Evolutionary conservation across 1,140 invertebrate genomes (phyloP).

Genomic region (Asbolus verrucosus): DNA sequence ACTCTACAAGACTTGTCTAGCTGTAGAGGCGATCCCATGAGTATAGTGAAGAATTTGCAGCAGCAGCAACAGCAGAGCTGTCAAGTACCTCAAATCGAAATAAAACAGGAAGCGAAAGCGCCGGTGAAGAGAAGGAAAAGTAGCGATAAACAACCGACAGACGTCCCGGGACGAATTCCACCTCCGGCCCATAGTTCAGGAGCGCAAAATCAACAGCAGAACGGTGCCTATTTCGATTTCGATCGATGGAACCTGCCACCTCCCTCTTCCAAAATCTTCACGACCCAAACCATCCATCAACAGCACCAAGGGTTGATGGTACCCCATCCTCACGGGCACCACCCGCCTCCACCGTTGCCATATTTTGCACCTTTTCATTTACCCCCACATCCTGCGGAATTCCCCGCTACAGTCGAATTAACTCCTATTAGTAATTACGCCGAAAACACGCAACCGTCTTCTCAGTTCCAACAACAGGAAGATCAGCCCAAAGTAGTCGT

Average conservation of each 20-base stretch:
- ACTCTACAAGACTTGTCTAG: constrained; percentile 77
- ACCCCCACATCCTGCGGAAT: constrained; percentile 71
- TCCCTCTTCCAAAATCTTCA: constrained; percentile 75
- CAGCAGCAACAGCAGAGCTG: constrained; percentile 70
- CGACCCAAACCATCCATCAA: constrained; percentile 73
- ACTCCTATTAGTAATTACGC: constrained; percentile 72
- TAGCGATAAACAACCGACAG: constrained; percentile 65
- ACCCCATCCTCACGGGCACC: constrained; percentile 72
- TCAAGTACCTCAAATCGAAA: constrained; percentile 67
- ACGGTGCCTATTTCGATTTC: constrained; percentile 78
- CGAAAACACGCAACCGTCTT: constrained; percentile 61
- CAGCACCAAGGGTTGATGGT: constrained; percentile 69
- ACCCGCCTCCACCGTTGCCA: constrained; percentile 69
- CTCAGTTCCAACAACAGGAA: constrained; percentile 67
- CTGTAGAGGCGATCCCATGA: constrained; percentile 80
- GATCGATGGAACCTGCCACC: constrained; percentile 78
- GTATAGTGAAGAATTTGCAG: constrained; percentile 79
- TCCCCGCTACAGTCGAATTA: constrained; percentile 75
- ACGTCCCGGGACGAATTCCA: constrained; percentile 66
- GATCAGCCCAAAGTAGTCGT: constrained; percentile 84
- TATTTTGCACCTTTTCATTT: constrained; percentile 80
- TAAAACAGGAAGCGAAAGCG: constrained; percentile 66
- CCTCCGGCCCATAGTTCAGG: constrained; percentile 79
- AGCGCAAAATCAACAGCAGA: constrained; percentile 71
- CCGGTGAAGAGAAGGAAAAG: constrained; percentile 67